Conservation (phyloP, 2,888 invertebrate species). For the Bombyx huttoni region DNA sequence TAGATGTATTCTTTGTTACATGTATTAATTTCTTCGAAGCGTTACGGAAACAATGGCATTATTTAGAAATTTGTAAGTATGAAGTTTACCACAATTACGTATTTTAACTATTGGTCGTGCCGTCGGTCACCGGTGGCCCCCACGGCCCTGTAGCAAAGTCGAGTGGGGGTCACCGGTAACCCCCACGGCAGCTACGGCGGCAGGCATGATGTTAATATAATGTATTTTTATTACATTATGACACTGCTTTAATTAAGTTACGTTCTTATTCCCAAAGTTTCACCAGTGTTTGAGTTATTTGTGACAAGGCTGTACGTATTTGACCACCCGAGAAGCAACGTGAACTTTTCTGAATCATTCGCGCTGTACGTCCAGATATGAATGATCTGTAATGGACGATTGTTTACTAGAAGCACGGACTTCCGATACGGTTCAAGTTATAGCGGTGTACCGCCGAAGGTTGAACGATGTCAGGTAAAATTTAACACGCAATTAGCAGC, state of each 20-base stretch:
- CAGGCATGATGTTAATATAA: too few species aligned
- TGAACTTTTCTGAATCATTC: slow-evolving; percentile 49
- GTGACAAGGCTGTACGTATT: slow-evolving; percentile 58
- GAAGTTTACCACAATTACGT: too few species aligned
- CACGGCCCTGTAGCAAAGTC: too few species aligned
- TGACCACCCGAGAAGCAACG: slow-evolving; percentile 55
- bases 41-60: too few species aligned
- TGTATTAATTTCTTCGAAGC: too few species aligned
- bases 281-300: slow-evolving; percentile 51
- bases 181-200: too few species aligned
- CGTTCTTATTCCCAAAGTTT: slow-evolving; percentile 54
- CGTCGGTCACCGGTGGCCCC: too few species aligned
- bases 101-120: too few species aligned
- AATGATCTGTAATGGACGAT: slow-evolving; percentile 24
- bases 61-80: too few species aligned
- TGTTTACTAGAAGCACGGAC: slow-evolving; percentile 17
- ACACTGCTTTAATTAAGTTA: slow-evolving; percentile 19
- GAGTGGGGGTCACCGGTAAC: too few species aligned
- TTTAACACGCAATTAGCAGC: slow-evolving; percentile 67
- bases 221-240: too few species aligned
- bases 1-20: too few species aligned
- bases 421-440: slow-evolving; percentile 26
- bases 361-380: slow-evolving; percentile 22
- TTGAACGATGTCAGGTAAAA: slow-evolving; percentile 64
- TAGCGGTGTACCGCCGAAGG: slow-evolving; percentile 38